phyloP scores from a whole-genome alignment of 1,140 invertebrate species.

The Epicauta chinensis region DNA sequence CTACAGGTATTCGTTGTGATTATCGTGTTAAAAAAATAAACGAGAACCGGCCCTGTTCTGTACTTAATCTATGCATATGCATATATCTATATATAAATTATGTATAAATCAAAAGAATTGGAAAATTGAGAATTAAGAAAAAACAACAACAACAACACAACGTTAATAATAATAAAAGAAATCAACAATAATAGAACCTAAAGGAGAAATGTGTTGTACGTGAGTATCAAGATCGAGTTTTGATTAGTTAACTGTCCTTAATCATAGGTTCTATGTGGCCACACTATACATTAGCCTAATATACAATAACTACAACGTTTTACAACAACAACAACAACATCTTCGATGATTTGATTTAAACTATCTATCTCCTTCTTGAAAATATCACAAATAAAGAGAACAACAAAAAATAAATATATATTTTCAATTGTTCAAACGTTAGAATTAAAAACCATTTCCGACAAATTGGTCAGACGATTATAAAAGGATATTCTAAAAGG shows the following conservation, averaged over 20 bases:
- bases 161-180: conserved; percentile 1
- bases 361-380: neutral
- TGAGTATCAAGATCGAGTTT: conserved; percentile 15
- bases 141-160: neutral
- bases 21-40: too few species aligned
- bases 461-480: too few species aligned
- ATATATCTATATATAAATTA: neutral
- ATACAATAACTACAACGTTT: conserved; percentile 17
- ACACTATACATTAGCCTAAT: conserved; percentile 25
- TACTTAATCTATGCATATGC: too few species aligned
- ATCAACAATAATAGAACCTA: neutral
- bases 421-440: too few species aligned
- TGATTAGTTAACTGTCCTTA: conserved; percentile 14
- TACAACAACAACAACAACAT: too few species aligned
- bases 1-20: too few species aligned
- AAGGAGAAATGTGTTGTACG: conserved; percentile 11
- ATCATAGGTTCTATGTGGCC: conserved; percentile 21
- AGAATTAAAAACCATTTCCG: too few species aligned
- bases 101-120: neutral
- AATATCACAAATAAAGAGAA: too few species aligned
- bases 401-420: too few species aligned
- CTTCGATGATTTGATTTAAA: too few species aligned
- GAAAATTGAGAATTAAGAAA: neutral
- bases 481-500: too few species aligned
- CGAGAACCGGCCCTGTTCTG: too few species aligned